phyloP scores from a whole-genome alignment of 2,113 vertebrate species.

The Pachypanchax playfairii region DNA sequence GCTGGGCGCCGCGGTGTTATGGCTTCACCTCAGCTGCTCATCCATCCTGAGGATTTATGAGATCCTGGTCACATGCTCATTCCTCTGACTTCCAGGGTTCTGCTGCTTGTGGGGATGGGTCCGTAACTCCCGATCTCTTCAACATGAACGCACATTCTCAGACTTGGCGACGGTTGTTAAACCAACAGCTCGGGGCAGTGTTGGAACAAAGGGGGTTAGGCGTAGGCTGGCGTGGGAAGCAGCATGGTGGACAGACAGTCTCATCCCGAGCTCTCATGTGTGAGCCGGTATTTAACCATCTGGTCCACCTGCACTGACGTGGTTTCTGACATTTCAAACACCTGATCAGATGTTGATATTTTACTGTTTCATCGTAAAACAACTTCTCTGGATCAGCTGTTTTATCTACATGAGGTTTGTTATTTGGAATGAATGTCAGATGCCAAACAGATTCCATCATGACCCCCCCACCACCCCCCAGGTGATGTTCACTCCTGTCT shows the following conservation, averaged over 20 bases:
- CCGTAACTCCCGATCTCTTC: slow-evolving; percentile 51
- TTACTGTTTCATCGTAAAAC: no score
- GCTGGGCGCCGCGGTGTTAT: not conserved
- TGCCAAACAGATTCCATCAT: no score
- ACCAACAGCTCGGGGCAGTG: slow-evolving; percentile 55
- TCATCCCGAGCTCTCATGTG: not conserved
- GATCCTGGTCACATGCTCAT: not conserved
- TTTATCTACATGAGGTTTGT: no score
- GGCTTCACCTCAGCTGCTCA: not conserved
- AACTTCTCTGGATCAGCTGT: not conserved
- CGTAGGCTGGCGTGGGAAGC: slow-evolving; percentile 56
- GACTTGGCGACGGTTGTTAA: slow-evolving; percentile 70
- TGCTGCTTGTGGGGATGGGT: slow-evolving; percentile 29
- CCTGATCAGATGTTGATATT: no score
- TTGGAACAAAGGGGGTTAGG: slow-evolving; percentile 57
- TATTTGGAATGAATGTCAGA: no score
- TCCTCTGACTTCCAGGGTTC: slow-evolving; percentile 17
- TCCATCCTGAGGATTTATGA: not conserved
- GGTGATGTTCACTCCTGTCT: not conserved
- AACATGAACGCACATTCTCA: slow-evolving; percentile 63
- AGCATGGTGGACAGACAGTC: not conserved
- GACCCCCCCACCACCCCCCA: not conserved
- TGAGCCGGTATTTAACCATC: not conserved
- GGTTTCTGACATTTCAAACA: no score
- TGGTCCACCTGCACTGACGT: no score